Base-by-base conservation (phyloP, 2,113 vertebrate species). In the Lagopus muta region DNA sequence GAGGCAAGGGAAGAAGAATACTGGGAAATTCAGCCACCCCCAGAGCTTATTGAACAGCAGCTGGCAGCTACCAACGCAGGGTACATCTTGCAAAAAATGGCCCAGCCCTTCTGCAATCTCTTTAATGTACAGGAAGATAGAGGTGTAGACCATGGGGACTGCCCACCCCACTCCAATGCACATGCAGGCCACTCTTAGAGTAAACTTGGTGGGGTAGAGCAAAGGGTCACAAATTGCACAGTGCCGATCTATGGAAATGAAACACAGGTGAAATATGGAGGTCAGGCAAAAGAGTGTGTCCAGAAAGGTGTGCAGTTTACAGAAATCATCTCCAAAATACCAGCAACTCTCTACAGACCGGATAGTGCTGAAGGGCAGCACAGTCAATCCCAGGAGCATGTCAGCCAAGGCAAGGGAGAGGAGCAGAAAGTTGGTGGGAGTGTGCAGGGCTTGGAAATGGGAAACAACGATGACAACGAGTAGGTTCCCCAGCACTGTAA, bases 261-360 rank as follows among this genome's bases (percentile, higher is more conserved):
- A 98, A 77, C 96, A 97, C 45, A 97, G 94, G 3, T 97, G 97
- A 65, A 97, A 96, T 74, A 97, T 80, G 40, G 95, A 97, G 28
- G 85, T 91, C 75, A 97, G 86, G 88, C 96, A 97, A 76, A 98
- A 96, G 6, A 97, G 25, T 0, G 92, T 97, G 86, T 98, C 97
- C 80, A 97, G 79, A 76, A 97, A 98, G 5, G 93, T 96, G 7
- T 98, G 96, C 50, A 96, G 66, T 36, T 28, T 81, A 52, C 96
- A 97, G 75, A 96, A 93, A 87, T 83, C 43, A 65, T 95, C 94
- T 45, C 96, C 81, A 1, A 97, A 97, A 86, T 94, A 97, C 96
- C 96, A 97, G 81, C 95, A 97, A 55, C 94, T 95, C 57, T 97
- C 95, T 47, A 94, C 88, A 0, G 97, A 97, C 76, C 27, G 62